Evolutionary conservation across 2,113 vertebrate genomes (phyloP).

Genomic region (Tachuris rubrigastra): DNA sequence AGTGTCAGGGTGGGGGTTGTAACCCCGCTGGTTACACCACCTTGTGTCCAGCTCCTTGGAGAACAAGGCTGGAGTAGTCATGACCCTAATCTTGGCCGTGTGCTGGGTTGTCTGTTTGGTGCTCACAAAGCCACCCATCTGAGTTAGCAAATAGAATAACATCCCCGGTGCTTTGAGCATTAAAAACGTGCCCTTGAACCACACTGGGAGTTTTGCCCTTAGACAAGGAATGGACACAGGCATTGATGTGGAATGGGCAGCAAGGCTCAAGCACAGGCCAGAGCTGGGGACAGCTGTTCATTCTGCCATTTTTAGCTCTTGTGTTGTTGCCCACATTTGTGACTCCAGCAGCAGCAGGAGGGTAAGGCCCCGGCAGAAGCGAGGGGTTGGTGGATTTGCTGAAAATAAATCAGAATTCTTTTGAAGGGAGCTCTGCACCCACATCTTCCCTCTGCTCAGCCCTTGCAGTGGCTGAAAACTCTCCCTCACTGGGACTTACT

Average conservation of each 20-base stretch:
- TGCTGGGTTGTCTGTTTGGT: not conserved
- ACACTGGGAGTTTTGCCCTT: not conserved
- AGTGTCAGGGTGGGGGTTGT: not conserved
- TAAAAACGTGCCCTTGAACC: not conserved
- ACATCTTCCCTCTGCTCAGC: not conserved
- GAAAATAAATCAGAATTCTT: not conserved
- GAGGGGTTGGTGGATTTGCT: not conserved
- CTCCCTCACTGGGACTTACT: not conserved
- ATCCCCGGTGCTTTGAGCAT: not conserved
- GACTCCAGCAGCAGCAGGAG: not conserved
- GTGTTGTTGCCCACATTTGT: accelerated
- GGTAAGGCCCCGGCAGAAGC: not conserved
- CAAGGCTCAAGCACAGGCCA: not conserved
- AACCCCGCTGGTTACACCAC: not conserved
- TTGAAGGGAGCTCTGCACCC: not conserved
- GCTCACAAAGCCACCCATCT: not conserved
- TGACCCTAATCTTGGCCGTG: accelerated
- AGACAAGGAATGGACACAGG: not conserved
- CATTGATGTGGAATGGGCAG: accelerated
- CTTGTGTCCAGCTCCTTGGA: not conserved
- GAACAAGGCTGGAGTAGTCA: not conserved
- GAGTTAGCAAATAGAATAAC: not conserved
- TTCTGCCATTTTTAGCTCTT: not conserved
- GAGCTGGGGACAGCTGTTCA: not conserved
- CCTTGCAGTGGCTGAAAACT: not conserved